phyloP scores from a whole-genome alignment of 2,113 vertebrate genomes.

The Pionites leucogaster region DNA sequence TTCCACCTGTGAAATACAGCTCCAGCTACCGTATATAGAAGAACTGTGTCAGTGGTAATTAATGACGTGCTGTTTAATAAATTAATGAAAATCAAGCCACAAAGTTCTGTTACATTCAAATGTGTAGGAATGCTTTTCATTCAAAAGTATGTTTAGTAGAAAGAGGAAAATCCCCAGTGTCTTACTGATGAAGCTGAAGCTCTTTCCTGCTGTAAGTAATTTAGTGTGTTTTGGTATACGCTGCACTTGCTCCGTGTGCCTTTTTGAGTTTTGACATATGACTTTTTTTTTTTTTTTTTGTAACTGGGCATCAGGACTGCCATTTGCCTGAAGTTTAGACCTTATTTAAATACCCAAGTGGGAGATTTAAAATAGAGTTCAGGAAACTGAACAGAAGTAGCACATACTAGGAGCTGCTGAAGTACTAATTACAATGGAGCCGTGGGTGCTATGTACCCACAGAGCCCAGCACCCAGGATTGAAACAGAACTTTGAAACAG shows the following conservation, averaged over 20 bases:
- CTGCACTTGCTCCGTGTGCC: accelerated
- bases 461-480: background rate
- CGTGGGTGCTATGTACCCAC: accelerated
- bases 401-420: background rate
- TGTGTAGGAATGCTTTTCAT: background rate
- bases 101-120: background rate
- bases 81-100: background rate
- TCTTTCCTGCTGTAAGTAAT: background rate
- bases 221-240: accelerated
- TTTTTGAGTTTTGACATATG: background rate
- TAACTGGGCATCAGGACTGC: background rate
- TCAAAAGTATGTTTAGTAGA: background rate
- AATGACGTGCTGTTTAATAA: background rate
- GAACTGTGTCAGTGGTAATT: background rate
- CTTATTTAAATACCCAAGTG: background rate
- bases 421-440: accelerated
- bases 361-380: background rate
- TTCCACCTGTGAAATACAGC: background rate
- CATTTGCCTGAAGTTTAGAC: background rate
- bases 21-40: background rate
- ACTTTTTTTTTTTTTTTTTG: background rate
- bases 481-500: background rate
- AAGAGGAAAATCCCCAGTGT: background rate
- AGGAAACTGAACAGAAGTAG: background rate
- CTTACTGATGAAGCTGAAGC: background rate